Evolutionary conservation across 2,888 invertebrate genomes (phyloP), one percentile per base, ranked within the genome.

Genomic region (Subacronicta megacephala): DNA sequence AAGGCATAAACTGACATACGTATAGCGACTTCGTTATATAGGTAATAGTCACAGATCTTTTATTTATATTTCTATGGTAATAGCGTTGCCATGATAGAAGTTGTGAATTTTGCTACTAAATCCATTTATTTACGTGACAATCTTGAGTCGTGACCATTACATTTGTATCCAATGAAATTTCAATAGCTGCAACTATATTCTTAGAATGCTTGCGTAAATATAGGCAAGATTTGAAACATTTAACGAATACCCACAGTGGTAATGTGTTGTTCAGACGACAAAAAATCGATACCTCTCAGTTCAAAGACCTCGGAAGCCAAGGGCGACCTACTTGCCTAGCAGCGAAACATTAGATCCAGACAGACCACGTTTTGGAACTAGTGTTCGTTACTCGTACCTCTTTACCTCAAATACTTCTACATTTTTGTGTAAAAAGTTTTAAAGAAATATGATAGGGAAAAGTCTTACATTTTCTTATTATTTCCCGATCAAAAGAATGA

Each of bases 251-350:
- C 3, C 2, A 0, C 3, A 26, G 26, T 10, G 10, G 2, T 10
- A 20, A 20, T 20, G 20, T 10, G 26, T 26, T 26, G 26, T 26
- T 10, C 26, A 3, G 31, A n/a, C 31, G 31, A n/a, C 31, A n/a
- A 31, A 5, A 31, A n/a, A 31, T 31, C 31, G n/a, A 31, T 31
- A 31, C 31, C 6, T 31, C 31, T 31, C 18, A 31, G 31, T 31
- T 31, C 31, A 31, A 31, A n/a, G 31, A 31, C 31, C 31, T 31
- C 31, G n/a, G 31, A 31, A 31, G 31, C 12, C 31, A 31, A 31
- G 31, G 31, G 31, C 31, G 31, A 26, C 31, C 31, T 31, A 26
- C 10, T 26, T 26, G 10, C 26, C 26, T 5, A 31, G n/a, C 31
- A 12, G 31, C 31, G 2, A 1, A 31, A 31, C n/a, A n/a, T 31